Base-by-base conservation (phyloP, 2,113 vertebrate genomes). In the Ramphastos sulfuratus region DNA sequence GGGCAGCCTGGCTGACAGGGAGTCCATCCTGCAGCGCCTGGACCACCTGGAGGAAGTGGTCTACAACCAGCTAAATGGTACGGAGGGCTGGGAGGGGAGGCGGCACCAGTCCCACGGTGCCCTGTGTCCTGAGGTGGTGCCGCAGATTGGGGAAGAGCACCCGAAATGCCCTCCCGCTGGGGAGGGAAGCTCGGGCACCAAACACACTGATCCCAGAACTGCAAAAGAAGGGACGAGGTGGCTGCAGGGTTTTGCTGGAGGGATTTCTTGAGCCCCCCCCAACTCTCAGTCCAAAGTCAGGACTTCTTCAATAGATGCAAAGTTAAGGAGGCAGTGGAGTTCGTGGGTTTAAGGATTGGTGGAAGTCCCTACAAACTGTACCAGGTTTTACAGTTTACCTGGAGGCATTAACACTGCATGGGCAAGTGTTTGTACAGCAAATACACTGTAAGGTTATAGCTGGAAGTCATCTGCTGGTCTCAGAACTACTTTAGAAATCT, bases 11-110 rank as follows among this genome's bases (percentile, higher is more conserved):
- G 96, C 96, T 50, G 99, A 99, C 97, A 97, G 98, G 55, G 98
- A 99, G 95, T 98, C 98, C 86, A 99, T 99, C 96, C 98, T 99
- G 71, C 98, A 98, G 97, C 98, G 99, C 82, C 98, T 99, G 87
- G 99, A 99, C 96, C 98, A 98, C 96, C 98, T 99, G 96, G 99
- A 99, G 95, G 99, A 99, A 87, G 99, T 99, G 95, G 99, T 99
- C 88, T 99, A 99, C 98, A 99, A 98, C 83, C 99, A 99, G 94
- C 97, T 99, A 23, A 99, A 99, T 94, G 99, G 99, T 99, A 96
- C 60, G 96, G 74, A 69, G 98, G 94, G 92, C 23, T 30, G 64
- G 81, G 87, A 24, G 31, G 77, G 91, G 30, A 7, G 1, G 6
- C 9, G 4, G 18, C 28, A 0, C 21, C 27, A 0, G 64, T 30